Percentiles rank a stretch among this genome's conserved stretches.
Evolutionary conservation across 2,113 vertebrate species (phyloP).

Genomic region (Chlorodrepanis virens): DNA sequence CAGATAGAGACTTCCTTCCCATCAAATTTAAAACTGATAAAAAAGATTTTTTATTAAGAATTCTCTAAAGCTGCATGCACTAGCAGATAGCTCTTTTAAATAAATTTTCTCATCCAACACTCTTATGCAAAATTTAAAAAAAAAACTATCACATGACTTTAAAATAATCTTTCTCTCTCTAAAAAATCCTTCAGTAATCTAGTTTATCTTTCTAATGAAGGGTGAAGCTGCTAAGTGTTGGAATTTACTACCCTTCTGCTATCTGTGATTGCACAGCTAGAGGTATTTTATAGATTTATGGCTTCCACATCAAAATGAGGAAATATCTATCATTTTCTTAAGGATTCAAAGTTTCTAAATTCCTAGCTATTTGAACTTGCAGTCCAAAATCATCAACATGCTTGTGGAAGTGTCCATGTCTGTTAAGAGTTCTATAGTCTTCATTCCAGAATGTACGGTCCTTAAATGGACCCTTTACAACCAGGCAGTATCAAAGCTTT

Average conservation of each 20-base stretch:
- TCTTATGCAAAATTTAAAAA: neutral
- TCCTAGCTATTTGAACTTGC: neutral
- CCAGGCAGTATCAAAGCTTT: neutral
- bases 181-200: neutral
- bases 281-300: neutral
- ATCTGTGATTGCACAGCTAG: neutral
- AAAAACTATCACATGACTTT: neutral
- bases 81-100: neutral
- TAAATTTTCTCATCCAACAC: neutral
- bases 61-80: neutral
- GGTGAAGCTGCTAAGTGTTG: neutral
- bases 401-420: neutral
- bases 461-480: neutral
- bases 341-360: neutral
- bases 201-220: neutral
- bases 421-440: neutral
- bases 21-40: neutral
- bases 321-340: neutral
- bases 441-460: neutral
- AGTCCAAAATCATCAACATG: neutral
- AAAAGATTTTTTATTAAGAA: neutral
- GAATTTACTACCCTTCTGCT: neutral
- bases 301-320: neutral
- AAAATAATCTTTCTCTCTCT: neutral
- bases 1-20: neutral